phyloP scores from a whole-genome alignment of 2,113 vertebrate genomes.

The Melanerpes aurifrons region DNA sequence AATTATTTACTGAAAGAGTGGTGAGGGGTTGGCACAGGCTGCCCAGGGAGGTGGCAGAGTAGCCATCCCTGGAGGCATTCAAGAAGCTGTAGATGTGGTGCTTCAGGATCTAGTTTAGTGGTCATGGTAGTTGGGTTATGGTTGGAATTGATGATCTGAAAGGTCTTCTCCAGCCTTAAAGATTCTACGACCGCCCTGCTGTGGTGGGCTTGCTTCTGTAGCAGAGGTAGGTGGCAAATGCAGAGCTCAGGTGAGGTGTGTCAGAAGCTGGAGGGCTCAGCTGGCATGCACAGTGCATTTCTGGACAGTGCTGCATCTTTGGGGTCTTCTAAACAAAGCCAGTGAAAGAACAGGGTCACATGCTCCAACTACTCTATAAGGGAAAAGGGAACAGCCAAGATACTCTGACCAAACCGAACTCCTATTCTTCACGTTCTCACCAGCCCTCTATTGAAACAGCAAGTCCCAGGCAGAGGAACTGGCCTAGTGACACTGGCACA shows the following conservation, averaged over 20 bases:
- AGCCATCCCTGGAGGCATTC: too few relatives aligned
- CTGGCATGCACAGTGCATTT: accelerated
- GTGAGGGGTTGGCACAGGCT: too few relatives aligned
- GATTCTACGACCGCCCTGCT: accelerated
- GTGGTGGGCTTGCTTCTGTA: accelerated
- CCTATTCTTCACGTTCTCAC: accelerated
- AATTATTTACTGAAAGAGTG: too few relatives aligned
- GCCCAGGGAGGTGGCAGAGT: too few relatives aligned
- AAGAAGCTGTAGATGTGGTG: too few relatives aligned
- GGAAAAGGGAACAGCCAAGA: not conserved
- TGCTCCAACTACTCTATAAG: not conserved
- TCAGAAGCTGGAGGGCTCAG: accelerated
- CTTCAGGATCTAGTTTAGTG: too few relatives aligned
- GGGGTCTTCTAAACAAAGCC: not conserved
- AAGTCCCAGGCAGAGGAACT: not conserved
- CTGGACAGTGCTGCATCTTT: accelerated
- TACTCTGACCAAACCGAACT: not conserved
- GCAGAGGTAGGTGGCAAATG: not conserved
- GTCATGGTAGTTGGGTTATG: too few relatives aligned
- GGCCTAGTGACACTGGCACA: accelerated
- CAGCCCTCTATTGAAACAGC: not conserved
- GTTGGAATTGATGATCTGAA: too few relatives aligned
- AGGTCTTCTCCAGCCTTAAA: too few relatives aligned
- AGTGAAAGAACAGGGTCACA: not conserved
- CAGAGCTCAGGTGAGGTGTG: accelerated